Conservation (phyloP, 2,113 vertebrate genomes). For the Pyxicephalus adspersus region DNA sequence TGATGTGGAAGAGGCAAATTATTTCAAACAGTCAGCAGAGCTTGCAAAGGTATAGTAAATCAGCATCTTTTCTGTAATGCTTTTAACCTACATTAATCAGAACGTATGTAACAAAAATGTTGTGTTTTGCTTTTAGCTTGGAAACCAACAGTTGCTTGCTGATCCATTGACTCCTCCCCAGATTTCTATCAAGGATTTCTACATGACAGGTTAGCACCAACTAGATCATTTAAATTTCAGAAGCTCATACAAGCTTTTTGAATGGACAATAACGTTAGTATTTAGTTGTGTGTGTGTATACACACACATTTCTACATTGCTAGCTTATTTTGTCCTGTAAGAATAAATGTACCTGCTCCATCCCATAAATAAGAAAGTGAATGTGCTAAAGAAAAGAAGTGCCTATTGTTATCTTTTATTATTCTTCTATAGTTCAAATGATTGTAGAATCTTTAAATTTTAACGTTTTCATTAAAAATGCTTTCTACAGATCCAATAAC, state of each 20-base stretch:
- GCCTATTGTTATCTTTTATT: no score
- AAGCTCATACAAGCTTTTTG: no score
- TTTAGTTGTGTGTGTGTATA: no score
- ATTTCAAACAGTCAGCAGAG: constrained; percentile 91
- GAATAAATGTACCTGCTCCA: no score
- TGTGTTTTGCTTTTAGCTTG: constrained; percentile 70
- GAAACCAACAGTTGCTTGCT: constrained; percentile 84
- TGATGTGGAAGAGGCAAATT: constrained; percentile 93
- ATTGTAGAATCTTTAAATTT: no score
- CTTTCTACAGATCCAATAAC: constrained; percentile 87
- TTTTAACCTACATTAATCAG: not conserved
- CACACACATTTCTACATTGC: no score
- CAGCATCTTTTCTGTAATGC: not conserved
- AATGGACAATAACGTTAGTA: no score
- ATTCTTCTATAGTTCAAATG: no score
- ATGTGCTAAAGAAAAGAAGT: no score
- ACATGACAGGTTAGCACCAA: constrained; percentile 89
- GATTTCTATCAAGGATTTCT: constrained; percentile 92
- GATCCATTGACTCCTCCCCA: constrained; percentile 92
- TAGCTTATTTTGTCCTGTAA: no score
- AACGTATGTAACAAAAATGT: constrained; percentile 20
- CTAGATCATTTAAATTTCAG: no score
- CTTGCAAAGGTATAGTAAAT: constrained; percentile 82
- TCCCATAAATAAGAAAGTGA: no score
- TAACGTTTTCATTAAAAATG: not conserved